Evolutionary conservation across 1,140 invertebrate genomes (phyloP), one percentile per base, ranked within the genome.

Genomic region (Pseudomyrmex cubaensis): DNA sequence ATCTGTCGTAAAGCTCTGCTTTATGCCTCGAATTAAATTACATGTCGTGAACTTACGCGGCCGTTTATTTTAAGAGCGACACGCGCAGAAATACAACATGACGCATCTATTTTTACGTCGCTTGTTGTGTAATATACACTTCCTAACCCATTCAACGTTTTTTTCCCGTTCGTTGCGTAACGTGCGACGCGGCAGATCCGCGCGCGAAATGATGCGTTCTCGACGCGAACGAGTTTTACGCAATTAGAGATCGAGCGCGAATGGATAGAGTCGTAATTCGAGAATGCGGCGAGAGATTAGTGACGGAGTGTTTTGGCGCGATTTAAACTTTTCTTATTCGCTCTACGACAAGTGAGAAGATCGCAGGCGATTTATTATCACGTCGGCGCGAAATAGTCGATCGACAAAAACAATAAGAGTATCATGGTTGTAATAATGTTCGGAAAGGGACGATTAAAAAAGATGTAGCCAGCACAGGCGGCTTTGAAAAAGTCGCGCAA

Each of bases 21-120:
- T 74, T 61, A 74, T 48, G 72, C 44, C 20, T 74, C 46, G 57
- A 74, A 74, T 74, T 74, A 74, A 74, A 74, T 74, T 74, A 59
- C 13, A 35, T 35, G 13, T 44, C 44, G 44, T 17, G 44, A 74
- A 61, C 72, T 74, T 74, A 13, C 46, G 22, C 20, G 20, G 17
- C 25, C 62, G 25, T 77, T 35, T 77, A 77, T 67, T 77, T 54
- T 48, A 76, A 48, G 48, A 76, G 46, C 48, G 61, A 9, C 44
- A 67, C 7, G 62, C 25, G 74, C 25, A 35, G 25, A 67, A 77
- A 67, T 70, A 70, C 22, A 12, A 25, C 17, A 44, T 17, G 35
- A 13, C 46, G 25, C 10, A 12, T 59, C 64, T 78, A 78, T 78
- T 78, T 78, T 70, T 70, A 70, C n/a, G n/a, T n/a, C 22, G 35